Base-by-base conservation (phyloP, 1,140 invertebrate species). In the Pantala flavescens region DNA sequence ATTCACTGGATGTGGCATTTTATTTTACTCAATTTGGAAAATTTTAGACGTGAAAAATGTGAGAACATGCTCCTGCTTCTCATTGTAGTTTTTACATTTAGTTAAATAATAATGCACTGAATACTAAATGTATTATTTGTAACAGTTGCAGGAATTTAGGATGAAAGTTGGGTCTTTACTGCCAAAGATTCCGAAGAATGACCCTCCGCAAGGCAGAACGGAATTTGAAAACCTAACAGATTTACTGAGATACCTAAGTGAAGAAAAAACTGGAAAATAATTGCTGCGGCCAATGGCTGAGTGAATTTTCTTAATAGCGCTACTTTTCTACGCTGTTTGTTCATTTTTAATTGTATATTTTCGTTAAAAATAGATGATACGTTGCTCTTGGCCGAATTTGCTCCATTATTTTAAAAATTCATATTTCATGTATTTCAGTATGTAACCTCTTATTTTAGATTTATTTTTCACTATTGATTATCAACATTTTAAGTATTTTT, bases 1-100 rank as follows among this genome's bases (percentile, higher is more conserved):
- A 0, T 84, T 95, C 19, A 84, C 90, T 49, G 94, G 94, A 14
- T 93, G 93, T 77, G 87, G 92, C 16, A 80, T 93, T 71, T 83
- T 97, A 74, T 93, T 90, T 81, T 95, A 90, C 83, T 87, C 88
- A 14, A 88, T 96, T 74, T 97, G 94, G 93, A 97, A 96, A 85
- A 78, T 95, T 10, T 90, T 93, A 43, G 95, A 94, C 76, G 94
- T 93, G 42, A 88, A 88, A 78, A 88, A 91, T 87, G 90, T 92
- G 80, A 84, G 81, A 23, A 42, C 73, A 63, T 21, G 23, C 70
- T 36, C 36, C 71, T 63, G 23, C 3, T 3, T 19, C 3, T 5
- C n/a, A 24, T 72, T 72, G 24, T 71, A 12, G 24, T 24, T 11
- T 71, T 10, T 11, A 24, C 3, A 5, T 23, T 72, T 3, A 42